These are phyloP conservation scores for Pristionchus mayeri DNA, from an alignment of 2,888 invertebrate species.

Conservation along the genomic window DNA sequence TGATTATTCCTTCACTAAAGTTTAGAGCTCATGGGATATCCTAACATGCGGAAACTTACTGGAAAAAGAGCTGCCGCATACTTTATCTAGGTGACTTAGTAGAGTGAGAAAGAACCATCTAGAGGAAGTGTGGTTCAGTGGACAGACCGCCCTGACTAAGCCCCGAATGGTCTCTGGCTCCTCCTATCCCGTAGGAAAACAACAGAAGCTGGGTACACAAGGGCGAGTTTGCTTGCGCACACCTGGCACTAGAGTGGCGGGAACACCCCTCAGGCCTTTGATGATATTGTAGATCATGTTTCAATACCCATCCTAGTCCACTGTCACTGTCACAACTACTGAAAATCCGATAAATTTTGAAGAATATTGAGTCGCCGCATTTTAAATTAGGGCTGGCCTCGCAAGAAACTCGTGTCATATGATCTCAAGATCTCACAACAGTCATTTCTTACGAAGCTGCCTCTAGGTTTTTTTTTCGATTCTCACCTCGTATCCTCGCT, in stretches of 20 bases:
- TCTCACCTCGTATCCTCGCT: constrained; percentile 62
- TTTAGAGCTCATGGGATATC: too few relatives aligned
- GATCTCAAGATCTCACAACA: too few relatives aligned
- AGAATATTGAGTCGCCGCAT: too few relatives aligned
- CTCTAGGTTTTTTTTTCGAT: background rate
- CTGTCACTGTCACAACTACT: too few relatives aligned
- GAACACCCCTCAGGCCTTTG: background rate
- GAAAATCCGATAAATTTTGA: too few relatives aligned
- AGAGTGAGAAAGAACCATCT: background rate
- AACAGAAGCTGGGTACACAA: constrained; percentile 10
- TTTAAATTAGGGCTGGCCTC: too few relatives aligned
- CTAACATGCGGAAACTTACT: background rate
- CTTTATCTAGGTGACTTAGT: background rate
- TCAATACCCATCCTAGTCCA: too few relatives aligned
- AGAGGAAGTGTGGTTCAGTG: background rate
- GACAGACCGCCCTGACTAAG: background rate
- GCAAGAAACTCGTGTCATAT: too few relatives aligned
- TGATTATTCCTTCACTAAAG: too few relatives aligned
- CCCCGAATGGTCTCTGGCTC: background rate
- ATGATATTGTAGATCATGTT: too few relatives aligned
- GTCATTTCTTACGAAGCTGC: too few relatives aligned
- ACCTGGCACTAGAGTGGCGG: too few relatives aligned
- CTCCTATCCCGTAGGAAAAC: constrained; percentile 11
- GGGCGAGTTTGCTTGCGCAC: background rate
- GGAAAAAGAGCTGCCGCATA: background rate